Base-by-base conservation (phyloP, 2,113 vertebrate genomes). In the Python bivittatus region DNA sequence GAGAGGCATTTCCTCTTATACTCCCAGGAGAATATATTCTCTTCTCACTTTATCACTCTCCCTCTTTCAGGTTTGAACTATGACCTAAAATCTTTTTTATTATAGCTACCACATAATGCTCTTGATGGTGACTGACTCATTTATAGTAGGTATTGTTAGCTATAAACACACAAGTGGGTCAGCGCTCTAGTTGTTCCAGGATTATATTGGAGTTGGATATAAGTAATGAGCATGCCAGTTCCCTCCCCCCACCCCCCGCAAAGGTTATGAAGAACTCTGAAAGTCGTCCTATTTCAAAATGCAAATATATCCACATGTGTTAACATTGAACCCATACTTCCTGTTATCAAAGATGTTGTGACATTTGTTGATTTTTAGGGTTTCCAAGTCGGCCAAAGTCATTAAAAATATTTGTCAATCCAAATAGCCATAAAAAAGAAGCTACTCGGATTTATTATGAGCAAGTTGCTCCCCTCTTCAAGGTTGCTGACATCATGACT, bases 391-490 rank as follows among this genome's bases (percentile, higher is more conserved):
- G 99, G 93, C 99, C 99, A 68, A 98, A 98, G 94, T 98, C 96
- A 48, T 96, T 99, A 58, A 99, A 99, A 97, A 98, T 99, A 57
- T 98, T 99, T 91, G 98, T 99, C 92, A 99, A 99, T 96, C 99
- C 99, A n/a, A 97, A 95, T 94, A 99, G 99, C 95, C 99, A 99
- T 96, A 99, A 97, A 95, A 99, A 98, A 96, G 98, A 99, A 97
- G 98, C 99, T 1, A 93, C 97, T 27, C 97, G 97, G 54, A 89
- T 99, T 96, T 99, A 99, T 97, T 97, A 97, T 93, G 98, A 99
- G 15, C 97, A 98, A 54, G 98, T 99, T 90, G 98, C 98, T 52
- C 99, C 99, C n/a, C 98, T 99, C 88, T 98, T 99, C 96, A 99
- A 98, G 96, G 98, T 99, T 90, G 98, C 99, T 29, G 98, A 98